Base-by-base conservation (phyloP, 1,140 invertebrate genomes). In the Drosophila murphyi region DNA sequence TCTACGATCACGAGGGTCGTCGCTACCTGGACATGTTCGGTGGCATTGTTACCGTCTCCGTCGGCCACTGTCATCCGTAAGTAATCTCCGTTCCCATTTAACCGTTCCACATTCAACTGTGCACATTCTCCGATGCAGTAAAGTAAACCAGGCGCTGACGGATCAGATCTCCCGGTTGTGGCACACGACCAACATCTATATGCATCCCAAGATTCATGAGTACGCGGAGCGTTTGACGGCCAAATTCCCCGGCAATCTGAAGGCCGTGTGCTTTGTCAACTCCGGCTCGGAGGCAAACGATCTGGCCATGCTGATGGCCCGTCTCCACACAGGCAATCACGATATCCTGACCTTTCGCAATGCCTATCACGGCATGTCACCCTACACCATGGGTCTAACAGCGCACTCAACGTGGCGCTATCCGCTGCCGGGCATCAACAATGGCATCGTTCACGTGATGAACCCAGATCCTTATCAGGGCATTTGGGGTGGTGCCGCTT, bases 11-110 rank as follows among this genome's bases (percentile, higher is more conserved):
- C 61, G 94, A 95, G 54, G 97, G 97, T 4, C 96, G 95, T 76
- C 94, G 97, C 82, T 99, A 99, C 93, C 93, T 99, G 31, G 98
- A 99, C 93, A 95, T 99, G 93, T 98, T 98, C 93, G 98, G 95
- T 6, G 98, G 98, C 8, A 99, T 99, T 77, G 98, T 98, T 2
- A 99, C 98, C 0, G 96, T 99, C 32, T 98, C 97, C 57, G 97
- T 99, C n/a, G 98, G 98, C 28, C 98, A 99, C 92, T 99, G 97
- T 92, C 98, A 99, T 94, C 98, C 98, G 97, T 98, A 95, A 96
- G 96, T 95, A 79, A 29, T 1, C n/a, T 31, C 20, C n/a, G 7
- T n/a, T 1, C 5, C 5, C 10, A 2, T 32, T 6, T 5, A 34
- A 5, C 20, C 10, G 31, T 29, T 32, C 3, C 6, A 28, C 8